Percentiles rank a stretch among this genome's conserved stretches.
Evolutionary conservation across 2,113 vertebrate genomes (phyloP).

Genomic region (Lonchura striata): DNA sequence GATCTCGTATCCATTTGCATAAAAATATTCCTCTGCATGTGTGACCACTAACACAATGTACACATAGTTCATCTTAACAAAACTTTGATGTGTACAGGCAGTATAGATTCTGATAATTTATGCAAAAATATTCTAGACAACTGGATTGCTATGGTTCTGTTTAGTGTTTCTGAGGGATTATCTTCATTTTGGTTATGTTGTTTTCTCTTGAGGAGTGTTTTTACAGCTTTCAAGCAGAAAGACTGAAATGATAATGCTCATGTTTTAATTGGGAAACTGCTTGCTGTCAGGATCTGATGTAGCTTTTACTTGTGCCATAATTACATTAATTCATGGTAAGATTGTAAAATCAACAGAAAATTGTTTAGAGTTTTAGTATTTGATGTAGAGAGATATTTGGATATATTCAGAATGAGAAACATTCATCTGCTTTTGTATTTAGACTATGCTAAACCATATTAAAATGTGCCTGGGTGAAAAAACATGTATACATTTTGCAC

Average conservation of each 20-base stretch:
- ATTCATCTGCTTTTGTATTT: neutral
- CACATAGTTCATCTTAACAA: neutral
- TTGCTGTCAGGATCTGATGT: neutral
- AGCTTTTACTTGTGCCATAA: neutral
- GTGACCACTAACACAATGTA: neutral
- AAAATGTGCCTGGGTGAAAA: neutral
- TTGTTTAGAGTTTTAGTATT: neutral
- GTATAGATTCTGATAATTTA: neutral
- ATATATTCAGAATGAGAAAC: neutral
- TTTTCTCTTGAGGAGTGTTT: neutral
- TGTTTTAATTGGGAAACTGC: neutral
- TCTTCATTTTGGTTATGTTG: neutral
- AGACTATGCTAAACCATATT: neutral
- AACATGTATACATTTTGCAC: neutral
- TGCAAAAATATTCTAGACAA: neutral
- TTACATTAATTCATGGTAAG: neutral
- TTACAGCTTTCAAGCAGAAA: neutral
- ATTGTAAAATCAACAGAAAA: neutral
- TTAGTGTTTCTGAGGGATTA: neutral
- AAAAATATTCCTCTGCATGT: neutral
- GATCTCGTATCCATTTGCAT: neutral
- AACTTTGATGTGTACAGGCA: neutral
- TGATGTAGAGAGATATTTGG: neutral
- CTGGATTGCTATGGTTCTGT: neutral
- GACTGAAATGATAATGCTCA: neutral